Conservation (phyloP, 1,140 invertebrate species). For the Metopolophium dirhodum region DNA sequence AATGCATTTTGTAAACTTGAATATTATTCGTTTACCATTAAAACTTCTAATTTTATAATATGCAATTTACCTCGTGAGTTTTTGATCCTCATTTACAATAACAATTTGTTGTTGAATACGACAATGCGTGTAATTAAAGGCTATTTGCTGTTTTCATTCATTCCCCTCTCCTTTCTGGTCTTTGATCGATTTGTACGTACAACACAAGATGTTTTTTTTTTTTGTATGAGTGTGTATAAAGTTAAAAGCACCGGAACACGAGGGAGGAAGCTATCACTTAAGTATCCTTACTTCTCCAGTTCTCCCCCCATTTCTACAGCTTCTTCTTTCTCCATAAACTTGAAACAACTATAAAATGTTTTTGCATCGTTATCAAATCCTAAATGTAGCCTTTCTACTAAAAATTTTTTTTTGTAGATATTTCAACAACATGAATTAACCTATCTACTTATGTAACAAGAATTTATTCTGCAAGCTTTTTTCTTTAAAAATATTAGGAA, state of each 20-base stretch:
- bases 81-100: neutral
- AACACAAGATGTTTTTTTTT: neutral
- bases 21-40: neutral
- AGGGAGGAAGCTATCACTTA: conserved; percentile 45
- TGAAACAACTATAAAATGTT: neutral
- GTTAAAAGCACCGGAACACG: conserved; percentile 41
- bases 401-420: neutral
- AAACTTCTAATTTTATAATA: neutral
- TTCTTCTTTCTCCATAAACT: neutral
- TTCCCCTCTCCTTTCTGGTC: neutral
- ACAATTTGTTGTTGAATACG: neutral
- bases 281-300: neutral
- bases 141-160: neutral
- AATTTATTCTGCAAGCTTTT: neutral
- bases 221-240: neutral
- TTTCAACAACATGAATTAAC: neutral
- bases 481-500: neutral
- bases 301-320: neutral
- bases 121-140: conserved; percentile 1
- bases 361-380: neutral
- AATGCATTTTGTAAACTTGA: neutral
- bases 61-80: neutral
- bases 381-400: neutral
- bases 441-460: neutral
- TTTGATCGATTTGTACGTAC: conserved; percentile 28